Evolutionary conservation across 2,888 invertebrate genomes (phyloP), one percentile per base, ranked within the genome.

Genomic region (Abrostola triplasia): DNA sequence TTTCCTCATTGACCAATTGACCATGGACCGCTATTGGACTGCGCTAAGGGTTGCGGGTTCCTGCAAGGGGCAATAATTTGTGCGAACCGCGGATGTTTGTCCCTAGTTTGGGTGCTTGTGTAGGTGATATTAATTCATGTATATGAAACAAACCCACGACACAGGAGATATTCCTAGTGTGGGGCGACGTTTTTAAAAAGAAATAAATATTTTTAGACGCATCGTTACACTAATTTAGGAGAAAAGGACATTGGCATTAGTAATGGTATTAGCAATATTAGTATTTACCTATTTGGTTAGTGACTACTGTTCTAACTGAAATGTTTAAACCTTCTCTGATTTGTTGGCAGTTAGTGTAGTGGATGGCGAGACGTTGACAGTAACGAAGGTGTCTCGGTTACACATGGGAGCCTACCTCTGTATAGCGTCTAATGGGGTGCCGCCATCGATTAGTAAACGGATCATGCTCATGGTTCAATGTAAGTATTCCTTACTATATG

Each of bases 401-500:
- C 98, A 98, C 90, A 98, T 98, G 98, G 98, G 98, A 36, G 97
- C 98, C 40, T 98, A 98, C 92, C 95, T 98, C 70, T 98, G 98
- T 92, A 98, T 98, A 76, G 99, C 99, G 11, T 98, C 98, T 64
- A 99, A 99, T 88, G 98, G 98, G 63, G 98, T 99, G 38, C 98
- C 98, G 37, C 98, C 98, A 9, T 98, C 98, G 54, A 98, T 98
- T 84, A 98, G 98, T 92, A 97, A 98, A 90, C 95, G 97, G 81
- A 97, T 98, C 74, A 96, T 97, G 91, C 95, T 98, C 60, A 96
- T 97, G 92, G 98, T 98, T 61, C 97, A 97, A 92, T 97, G 97
- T 97, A 92, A 97, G 97, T 97, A 88, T 80, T 70, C 44, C 49
- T 63, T 49, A 41, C 40, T 62, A 59, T 66, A 64, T 67, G 61